Evolutionary conservation across 2,797 vertebrate species (phyloP).

Genomic region (Sphenodon punctatus): DNA sequence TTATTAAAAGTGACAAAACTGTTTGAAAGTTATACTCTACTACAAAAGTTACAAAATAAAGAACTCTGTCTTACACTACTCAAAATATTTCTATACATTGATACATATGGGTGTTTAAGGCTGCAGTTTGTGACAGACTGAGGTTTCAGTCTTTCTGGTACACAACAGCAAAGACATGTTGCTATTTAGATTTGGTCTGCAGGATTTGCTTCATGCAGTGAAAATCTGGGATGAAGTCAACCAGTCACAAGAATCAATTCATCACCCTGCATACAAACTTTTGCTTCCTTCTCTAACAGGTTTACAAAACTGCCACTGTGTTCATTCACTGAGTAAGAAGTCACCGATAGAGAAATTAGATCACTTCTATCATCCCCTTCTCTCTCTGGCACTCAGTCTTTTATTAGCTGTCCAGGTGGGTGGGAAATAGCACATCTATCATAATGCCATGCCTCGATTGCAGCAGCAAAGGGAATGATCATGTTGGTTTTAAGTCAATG

Average conservation of each 20-base stretch:
- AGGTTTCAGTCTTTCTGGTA: not conserved
- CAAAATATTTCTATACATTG: not conserved
- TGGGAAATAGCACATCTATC: not conserved
- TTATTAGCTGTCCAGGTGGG: not conserved
- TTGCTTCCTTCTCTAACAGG: not conserved
- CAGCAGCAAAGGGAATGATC: not conserved
- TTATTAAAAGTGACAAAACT: not conserved
- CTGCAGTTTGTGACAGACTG: not conserved
- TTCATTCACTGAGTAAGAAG: not conserved
- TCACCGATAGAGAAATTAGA: not conserved
- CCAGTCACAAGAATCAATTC: slow-evolving; percentile 10
- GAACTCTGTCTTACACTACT: not conserved
- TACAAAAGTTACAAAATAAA: not conserved
- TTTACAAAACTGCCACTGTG: slow-evolving; percentile 15
- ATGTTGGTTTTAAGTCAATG: not conserved
- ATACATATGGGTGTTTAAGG: not conserved
- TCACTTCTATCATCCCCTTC: not conserved
- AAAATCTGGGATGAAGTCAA: slow-evolving; percentile 17
- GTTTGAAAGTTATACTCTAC: not conserved
- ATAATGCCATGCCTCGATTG: not conserved
- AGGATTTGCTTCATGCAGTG: not conserved
- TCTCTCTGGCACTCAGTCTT: not conserved
- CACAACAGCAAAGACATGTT: not conserved
- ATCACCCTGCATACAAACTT: not conserved
- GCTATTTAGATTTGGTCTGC: not conserved